Base-by-base conservation (phyloP, 2,797 vertebrate genomes). In the Chelon labrosus region DNA sequence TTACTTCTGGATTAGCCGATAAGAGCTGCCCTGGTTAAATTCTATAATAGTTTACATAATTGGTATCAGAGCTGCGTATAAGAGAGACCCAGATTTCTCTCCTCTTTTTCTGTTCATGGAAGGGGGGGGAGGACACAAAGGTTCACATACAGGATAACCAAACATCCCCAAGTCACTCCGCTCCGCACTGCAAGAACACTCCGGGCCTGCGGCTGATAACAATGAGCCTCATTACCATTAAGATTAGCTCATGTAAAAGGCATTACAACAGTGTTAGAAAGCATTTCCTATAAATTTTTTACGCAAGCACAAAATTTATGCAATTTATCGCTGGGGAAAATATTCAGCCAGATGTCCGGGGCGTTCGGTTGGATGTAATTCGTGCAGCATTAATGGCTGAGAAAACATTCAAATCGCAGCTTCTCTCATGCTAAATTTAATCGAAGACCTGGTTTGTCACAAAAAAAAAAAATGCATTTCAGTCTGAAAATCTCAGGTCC, bases 1-100 rank as follows among this genome's bases (percentile, higher is more conserved):
- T 95, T 95, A 95, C 94, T 94, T 93, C 90, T 92, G 94, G 94
- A 95, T 95, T 94, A 95, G 93, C 89, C 80, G 90, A 94, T 95
- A 95, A 94, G 90, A 93, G 89, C 80, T 88, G 81, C 86, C 90
- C 93, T 94, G 91, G 91, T 94, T 94, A 93, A 93, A 94, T 93
- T 93, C 88, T 94, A 91, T 93, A 94, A 94, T 91, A 93, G 91
- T 93, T 93, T 92, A 93, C 93, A 95, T 94, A 95, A 95, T 94
- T 95, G 93, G 90, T 91, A 94, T 93, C 92, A 92, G 89, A 91
- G 84, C 82, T 8, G 77, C 70, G 52, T 62, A 89, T 66, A 90
- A 83, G 86, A 89, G 81, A 91, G 87, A 88, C 74, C 84, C 75
- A 88, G 83, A 92, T 92, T 90, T 88, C 58, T 86, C 76, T 79